A percentile compares a stretch with the other conserved stretches of the same genome.
Conservation (phyloP, 2,113 vertebrate species). For the Erythrocercus mccallii region DNA sequence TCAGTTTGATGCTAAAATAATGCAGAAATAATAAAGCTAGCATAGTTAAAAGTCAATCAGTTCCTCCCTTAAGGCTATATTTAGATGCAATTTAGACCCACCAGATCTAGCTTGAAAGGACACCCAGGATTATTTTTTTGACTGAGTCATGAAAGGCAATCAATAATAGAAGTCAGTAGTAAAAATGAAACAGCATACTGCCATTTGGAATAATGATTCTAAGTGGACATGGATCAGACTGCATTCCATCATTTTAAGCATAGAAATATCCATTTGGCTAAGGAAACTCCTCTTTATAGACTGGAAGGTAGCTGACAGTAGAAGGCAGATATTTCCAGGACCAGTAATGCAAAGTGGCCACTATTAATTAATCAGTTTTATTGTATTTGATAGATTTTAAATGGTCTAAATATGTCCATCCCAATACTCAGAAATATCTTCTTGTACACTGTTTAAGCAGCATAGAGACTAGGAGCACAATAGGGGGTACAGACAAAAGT, state of each 20-base stretch:
- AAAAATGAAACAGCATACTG: not conserved
- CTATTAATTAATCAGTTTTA: not conserved
- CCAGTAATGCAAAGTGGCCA: not conserved
- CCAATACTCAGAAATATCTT: not conserved
- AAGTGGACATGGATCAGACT: not conserved
- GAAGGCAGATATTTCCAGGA: not conserved
- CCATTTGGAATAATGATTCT: not conserved
- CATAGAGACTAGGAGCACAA: not conserved
- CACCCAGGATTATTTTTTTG: not conserved
- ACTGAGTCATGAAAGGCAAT: not conserved
- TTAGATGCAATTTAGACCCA: not conserved
- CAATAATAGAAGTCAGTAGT: not conserved
- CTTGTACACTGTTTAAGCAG: not conserved
- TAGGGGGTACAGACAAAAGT: not conserved
- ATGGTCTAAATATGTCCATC: not conserved
- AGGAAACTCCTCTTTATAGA: not conserved
- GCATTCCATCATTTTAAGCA: not conserved
- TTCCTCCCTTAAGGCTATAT: not conserved
- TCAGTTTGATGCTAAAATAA: not conserved
- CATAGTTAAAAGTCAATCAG: not conserved
- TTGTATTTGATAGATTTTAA: not conserved
- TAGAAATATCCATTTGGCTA: not conserved
- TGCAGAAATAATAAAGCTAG: not conserved
- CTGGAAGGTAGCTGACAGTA: not conserved
- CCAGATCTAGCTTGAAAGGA: not conserved